Conservation (phyloP, 2,888 invertebrate species). For the Tipula helvola region DNA sequence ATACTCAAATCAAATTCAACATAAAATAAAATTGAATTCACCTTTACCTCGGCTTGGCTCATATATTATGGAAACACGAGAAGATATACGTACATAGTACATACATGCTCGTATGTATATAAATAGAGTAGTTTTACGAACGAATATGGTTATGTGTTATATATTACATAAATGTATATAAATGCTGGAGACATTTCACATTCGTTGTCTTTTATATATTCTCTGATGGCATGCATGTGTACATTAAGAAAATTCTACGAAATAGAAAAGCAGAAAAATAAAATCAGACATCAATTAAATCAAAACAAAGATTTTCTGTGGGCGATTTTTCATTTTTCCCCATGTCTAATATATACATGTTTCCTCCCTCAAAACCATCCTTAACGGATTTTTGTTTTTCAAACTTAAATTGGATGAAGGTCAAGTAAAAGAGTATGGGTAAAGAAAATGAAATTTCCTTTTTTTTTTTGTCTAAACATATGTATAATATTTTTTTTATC, state of each 20-base stretch:
- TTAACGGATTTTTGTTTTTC: not conserved
- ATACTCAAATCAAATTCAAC: not conserved
- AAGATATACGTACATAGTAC: not conserved
- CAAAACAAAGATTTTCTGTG: not conserved
- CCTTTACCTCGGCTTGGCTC: not conserved
- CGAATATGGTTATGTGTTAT: not conserved
- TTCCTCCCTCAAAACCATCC: not conserved
- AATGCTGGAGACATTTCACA: not conserved
- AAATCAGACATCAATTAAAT: slow-evolving; percentile 4
- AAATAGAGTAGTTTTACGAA: not conserved
- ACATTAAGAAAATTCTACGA: not conserved
- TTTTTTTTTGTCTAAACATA: not conserved
- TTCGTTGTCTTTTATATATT: not conserved
- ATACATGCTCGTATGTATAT: not conserved
- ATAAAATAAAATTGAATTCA: not conserved
- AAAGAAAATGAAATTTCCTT: not conserved
- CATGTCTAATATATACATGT: not conserved
- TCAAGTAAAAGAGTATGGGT: not conserved
- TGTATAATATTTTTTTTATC: not conserved
- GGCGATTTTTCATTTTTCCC: not conserved
- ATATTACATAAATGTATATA: not conserved
- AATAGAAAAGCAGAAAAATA: not conserved
- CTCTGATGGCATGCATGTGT: not conserved
- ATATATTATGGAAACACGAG: not conserved
- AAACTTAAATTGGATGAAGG: not conserved